Evolutionary conservation across 2,888 invertebrate genomes (phyloP), one percentile per base, ranked within the genome.

Genomic region (Cephus sareptanus): DNA sequence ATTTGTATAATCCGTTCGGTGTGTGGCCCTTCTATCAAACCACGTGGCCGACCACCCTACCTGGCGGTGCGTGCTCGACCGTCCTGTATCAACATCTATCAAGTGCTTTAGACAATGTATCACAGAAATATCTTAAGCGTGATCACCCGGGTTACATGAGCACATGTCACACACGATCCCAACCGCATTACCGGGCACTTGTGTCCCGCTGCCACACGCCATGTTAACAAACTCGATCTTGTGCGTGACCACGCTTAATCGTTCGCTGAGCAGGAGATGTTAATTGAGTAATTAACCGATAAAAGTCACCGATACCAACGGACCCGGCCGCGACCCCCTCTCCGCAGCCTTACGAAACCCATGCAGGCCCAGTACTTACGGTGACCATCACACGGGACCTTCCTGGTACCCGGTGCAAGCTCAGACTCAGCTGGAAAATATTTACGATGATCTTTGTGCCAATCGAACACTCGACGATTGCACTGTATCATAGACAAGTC

Each of bases 81-180:
- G 23, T 6, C 11, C 34, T 13, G 34, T 74, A 35, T 74, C 74
- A 74, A n/a, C 68, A 31, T 75, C 75, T 68, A 37, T 68, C 75
- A 56, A 75, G 68, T 31, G 34, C 68, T 75, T 82, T 74, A 11
- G 77, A 34, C 79, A 79, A 69, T 74, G 71, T 74, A 76, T 79
- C 70, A 30, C 79, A 73, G 79, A 69, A 76, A 74, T 74, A 77
- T 77, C 79, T 76, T 71, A 74, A 77, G 76, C 74, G 70, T 23
- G 73, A 83, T 79, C 78, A 75, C 76, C 23, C 75, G 75, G 76
- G 75, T 33, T 76, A 76, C 74, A 56, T 69, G 74, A 75, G 76
- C 79, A 76, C 79, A 77, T 75, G 79, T 81, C 83, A 77, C 81
- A 76, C 76, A 79, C 76, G 79, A 83, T 83, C 73, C 69, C 76